Conservation (phyloP, 2,113 vertebrate genomes). For the Platycercus adscitus region DNA sequence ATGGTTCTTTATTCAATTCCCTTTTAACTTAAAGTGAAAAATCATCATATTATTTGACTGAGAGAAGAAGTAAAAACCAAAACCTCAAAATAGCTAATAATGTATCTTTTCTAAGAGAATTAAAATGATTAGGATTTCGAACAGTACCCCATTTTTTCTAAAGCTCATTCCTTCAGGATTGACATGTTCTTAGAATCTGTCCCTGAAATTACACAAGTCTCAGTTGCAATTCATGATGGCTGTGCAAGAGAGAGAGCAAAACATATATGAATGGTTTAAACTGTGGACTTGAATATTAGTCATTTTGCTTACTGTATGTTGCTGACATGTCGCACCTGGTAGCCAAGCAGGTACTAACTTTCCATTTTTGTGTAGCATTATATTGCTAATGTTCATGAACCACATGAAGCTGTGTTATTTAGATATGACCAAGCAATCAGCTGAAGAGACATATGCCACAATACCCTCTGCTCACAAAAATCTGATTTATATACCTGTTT, state of each 20-base stretch:
- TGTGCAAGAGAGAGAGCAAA: not conserved
- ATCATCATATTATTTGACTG: not conserved
- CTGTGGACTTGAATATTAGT: not conserved
- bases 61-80: not conserved
- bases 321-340: not conserved
- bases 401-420: not conserved
- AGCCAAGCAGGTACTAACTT: not conserved
- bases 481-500: not conserved
- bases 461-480: not conserved
- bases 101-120: not conserved
- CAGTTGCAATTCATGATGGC: not conserved
- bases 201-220: not conserved
- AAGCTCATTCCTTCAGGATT: not conserved
- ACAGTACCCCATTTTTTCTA: not conserved
- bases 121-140: not conserved
- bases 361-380: not conserved
- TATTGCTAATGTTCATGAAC: not conserved
- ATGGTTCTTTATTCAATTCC: constrained; percentile 4
- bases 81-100: not conserved
- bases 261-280: not conserved
- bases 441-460: not conserved
- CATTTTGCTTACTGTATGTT: not conserved
- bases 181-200: not conserved
- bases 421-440: not conserved
- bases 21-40: not conserved